Evolutionary conservation across 2,888 invertebrate genomes (phyloP).

Genomic region (Drosophila percnosoma): DNA sequence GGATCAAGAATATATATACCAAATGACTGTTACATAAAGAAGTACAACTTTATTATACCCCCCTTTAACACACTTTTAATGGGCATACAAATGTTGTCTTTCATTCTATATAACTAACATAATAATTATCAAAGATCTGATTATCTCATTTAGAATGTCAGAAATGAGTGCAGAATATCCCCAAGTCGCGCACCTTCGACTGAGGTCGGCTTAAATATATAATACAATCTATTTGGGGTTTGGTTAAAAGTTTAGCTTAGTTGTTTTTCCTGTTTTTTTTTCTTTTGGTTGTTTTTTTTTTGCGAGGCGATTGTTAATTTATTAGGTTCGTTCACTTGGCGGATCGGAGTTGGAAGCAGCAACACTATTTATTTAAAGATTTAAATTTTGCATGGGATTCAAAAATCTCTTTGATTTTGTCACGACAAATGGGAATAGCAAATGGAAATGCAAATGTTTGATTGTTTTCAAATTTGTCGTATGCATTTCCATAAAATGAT

Average conservation of each 20-base stretch:
- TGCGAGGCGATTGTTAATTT: neutral
- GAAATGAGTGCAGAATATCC: neutral
- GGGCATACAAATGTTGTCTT: neutral
- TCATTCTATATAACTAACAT: neutral
- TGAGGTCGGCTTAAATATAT: neutral
- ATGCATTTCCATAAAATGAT: constrained; percentile 8
- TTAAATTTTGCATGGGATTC: neutral
- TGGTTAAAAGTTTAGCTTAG: neutral
- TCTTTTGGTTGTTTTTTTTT: neutral
- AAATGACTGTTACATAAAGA: neutral
- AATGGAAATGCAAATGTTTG: constrained; percentile 9
- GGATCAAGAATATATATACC: neutral
- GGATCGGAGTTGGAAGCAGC: neutral
- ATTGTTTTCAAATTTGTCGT: neutral
- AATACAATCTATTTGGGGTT: neutral
- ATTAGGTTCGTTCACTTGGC: neutral
- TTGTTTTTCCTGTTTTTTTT: constrained; percentile 6
- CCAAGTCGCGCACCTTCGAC: neutral
- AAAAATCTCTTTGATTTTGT: neutral
- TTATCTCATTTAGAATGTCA: neutral
- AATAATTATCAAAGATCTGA: neutral
- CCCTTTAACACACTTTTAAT: neutral
- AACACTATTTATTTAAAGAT: neutral
- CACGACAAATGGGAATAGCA: constrained; percentile 1
- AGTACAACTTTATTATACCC: neutral